Base-by-base conservation (phyloP, 1,140 invertebrate genomes). In the Cataglyphis hispanica region DNA sequence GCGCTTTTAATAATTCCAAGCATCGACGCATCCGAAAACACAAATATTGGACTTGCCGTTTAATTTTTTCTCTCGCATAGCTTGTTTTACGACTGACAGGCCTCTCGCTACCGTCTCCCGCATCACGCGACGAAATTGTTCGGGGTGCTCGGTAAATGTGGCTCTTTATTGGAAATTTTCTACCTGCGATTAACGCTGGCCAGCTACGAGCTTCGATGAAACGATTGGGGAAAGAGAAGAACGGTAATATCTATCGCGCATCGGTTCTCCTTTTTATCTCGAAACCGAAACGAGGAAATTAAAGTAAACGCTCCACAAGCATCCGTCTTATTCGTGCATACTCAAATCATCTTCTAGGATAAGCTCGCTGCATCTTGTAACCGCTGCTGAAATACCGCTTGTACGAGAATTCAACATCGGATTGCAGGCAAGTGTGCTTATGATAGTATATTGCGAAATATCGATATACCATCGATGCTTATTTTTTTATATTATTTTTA, bases 161-260 rank as follows among this genome's bases (percentile, higher is more conserved):
- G 43, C 72, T 84, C 58, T 77, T 75, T 84, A 75, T 76, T 77
- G 61, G 31, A 66, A 84, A 84, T 84, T 77, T 84, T 69, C 60
- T 53, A 77, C 72, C 72, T 76, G 34, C 72, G 53, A 83, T 83
- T 83, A 83, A 72, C 78, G 53, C 34, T 74, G 25, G 67, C 40
- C 27, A 46, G 27, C 43, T 78, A 43, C 60, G 40, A 50, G 75
- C 37, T 83, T 74, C 53, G 67, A 43, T 81, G 37, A 83, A 74
- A 83, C 37, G n/a, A n/a, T n/a, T 37, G 37, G 34, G 53, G 11
- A 25, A 72, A 72, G 37, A 31, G 34, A 19, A 22, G 16, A 13
- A 46, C 37, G 66, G 3, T 50, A 19, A 19, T 72, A 81, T 81
- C 46, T 72, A 81, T 81, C 64, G 50, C 63, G 16, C 58, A 40